Percentiles rank a stretch among this genome's conserved stretches.
phyloP scores from a whole-genome alignment of 2,797 vertebrate species.

The Gambelia wislizenii region DNA sequence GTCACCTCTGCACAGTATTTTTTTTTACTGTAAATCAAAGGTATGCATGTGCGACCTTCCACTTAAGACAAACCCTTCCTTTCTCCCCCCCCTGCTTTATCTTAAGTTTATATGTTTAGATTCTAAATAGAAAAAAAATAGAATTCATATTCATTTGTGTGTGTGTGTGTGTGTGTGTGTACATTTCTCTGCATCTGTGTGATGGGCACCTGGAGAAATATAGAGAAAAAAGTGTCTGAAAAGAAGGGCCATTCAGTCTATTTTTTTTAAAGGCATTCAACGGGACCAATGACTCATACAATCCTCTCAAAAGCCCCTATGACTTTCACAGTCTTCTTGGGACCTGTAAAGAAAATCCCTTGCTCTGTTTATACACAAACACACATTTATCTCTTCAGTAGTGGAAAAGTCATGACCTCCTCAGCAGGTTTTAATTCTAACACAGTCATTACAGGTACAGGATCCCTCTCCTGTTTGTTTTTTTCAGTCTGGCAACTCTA shows the following conservation, averaged over 20 bases:
- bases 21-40: too few relatives aligned
- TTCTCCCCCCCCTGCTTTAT: neutral
- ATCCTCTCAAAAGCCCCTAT: neutral
- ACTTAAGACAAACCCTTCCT: too few relatives aligned
- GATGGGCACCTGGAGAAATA: neutral
- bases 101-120: neutral
- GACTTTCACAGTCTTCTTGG: neutral
- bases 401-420: neutral
- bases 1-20: too few relatives aligned
- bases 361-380: neutral
- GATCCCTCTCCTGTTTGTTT: too few relatives aligned
- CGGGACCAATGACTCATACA: too few relatives aligned
- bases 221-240: neutral
- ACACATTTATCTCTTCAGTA: neutral
- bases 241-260: neutral
- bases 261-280: neutral
- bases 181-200: too few relatives aligned
- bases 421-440: neutral
- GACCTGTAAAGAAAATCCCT: neutral
- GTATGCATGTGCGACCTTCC: too few relatives aligned
- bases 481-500: too few relatives aligned
- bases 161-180: too few relatives aligned
- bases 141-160: too few relatives aligned
- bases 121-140: neutral
- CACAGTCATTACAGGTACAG: too few relatives aligned